Base-by-base conservation (phyloP, 2,113 vertebrate genomes). In the Tylochromis polylepis region DNA sequence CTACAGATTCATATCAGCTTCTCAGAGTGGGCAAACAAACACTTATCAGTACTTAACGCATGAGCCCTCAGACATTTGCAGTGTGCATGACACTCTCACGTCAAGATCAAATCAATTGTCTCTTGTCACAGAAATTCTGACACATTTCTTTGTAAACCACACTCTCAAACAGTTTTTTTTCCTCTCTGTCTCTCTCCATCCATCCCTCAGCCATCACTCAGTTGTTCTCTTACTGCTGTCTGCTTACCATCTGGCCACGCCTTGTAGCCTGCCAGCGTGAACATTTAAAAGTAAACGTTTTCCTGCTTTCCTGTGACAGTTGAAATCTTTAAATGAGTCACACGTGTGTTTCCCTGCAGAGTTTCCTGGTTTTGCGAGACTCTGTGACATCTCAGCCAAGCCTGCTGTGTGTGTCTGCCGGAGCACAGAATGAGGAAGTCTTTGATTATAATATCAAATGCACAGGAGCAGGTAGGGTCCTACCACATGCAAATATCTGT, bases 341-440 rank as follows among this genome's bases (percentile, higher is more conserved):
- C 41, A 38, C 49, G 29, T 77, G 83, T 86, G 20, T 90, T 58
- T 92, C 81, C 75, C 83, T 85, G n/a, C 86, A 95, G 95, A 95
- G 95, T 79, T 95, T 95, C 92, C 93, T 95, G 79, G 78, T 95
- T 53, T 81, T 95, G 55, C 55, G 83, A 16, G 93, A 95, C 84
- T 34, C 62, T 62, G 79, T 4, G 31, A 91, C 92, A 5, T 90
- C 85, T 79, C 87, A 85, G 91, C 92, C 94, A 78, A 46, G 65
- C 14, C 88, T 95, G 77, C 90, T 95, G 86, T 95, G 94, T 51
- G 94, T 95, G 67, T 95, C 95, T 85, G 56, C 93, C 1, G 92
- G 93, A 36, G 88, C 53, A 12, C 77, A 92, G 14, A 24, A 87
- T 85, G 87, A 84, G 67, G 70, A 72, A 1, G 86, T 94, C 8